Evolutionary conservation across 2,113 vertebrate genomes (phyloP).

Genomic region (Tupaia chinensis): DNA sequence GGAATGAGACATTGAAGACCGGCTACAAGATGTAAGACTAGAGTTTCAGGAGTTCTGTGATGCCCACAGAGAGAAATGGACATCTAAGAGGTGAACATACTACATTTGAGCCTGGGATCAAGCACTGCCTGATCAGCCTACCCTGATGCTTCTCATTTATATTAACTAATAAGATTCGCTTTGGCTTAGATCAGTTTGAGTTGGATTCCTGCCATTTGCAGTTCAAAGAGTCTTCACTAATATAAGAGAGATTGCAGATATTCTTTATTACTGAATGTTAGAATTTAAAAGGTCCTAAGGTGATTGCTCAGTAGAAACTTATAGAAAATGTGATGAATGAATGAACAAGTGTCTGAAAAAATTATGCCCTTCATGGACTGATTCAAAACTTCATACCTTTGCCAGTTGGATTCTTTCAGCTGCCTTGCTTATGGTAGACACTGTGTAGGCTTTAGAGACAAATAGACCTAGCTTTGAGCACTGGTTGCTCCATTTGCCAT

Average conservation of each 20-base stretch:
- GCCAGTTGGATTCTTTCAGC: neutral
- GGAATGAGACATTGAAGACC: neutral
- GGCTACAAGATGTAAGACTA: neutral
- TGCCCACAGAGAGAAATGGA: neutral
- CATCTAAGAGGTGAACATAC: neutral
- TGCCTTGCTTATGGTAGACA: neutral
- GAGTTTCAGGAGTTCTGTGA: slow-evolving; percentile 8
- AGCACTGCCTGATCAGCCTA: slow-evolving; percentile 9
- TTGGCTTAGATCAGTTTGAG: slow-evolving; percentile 31
- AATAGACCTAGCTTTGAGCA: neutral
- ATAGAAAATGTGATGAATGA: slow-evolving; percentile 22
- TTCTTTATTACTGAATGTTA: neutral
- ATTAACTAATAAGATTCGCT: neutral
- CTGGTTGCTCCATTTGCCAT: neutral
- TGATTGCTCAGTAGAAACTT: neutral
- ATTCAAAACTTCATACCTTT: slow-evolving; percentile 22
- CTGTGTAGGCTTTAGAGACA: neutral
- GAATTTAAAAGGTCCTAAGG: neutral
- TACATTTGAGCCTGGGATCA: neutral
- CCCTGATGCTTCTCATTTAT: slow-evolving; percentile 20
- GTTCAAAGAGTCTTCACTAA: neutral
- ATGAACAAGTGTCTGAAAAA: slow-evolving; percentile 1
- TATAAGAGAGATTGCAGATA: slow-evolving; percentile 7
- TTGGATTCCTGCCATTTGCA: slow-evolving; percentile 5
- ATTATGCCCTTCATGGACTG: neutral